Evolutionary conservation across 2,888 invertebrate species (phyloP).

Genomic region (Agrochola lychnidis): DNA sequence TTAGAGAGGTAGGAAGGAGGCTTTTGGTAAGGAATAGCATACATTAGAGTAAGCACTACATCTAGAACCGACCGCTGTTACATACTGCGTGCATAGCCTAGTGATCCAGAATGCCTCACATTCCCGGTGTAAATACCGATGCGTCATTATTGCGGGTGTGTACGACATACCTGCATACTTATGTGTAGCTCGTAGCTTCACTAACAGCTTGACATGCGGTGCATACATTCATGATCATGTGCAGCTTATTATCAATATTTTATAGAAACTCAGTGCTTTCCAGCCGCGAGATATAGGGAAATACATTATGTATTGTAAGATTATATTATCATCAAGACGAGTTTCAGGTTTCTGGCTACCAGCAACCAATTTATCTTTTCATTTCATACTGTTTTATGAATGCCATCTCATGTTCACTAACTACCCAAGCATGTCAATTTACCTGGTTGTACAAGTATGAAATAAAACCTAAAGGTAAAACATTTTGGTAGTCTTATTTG

Average conservation of each 20-base stretch:
- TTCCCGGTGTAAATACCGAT: constrained; percentile 56
- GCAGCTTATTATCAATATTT: not conserved
- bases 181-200: constrained; percentile 22
- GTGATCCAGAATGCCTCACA: constrained; percentile 47
- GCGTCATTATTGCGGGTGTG: constrained; percentile 37
- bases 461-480: constrained; percentile 3
- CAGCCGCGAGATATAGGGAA: too few species aligned
- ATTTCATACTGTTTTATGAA: not conserved
- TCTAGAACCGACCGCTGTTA: not conserved
- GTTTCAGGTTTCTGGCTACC: not conserved
- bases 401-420: not conserved
- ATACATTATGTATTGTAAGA: not conserved
- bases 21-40: not conserved
- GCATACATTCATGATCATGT: not conserved
- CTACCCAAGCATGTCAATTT: not conserved
- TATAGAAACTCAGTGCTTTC: too few species aligned
- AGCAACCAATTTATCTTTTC: not conserved
- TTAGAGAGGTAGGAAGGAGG: too few species aligned
- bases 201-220: not conserved
- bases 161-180: constrained; percentile 31
- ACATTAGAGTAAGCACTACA: constrained; percentile 11
- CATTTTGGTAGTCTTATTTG: constrained; percentile 23
- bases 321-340: not conserved
- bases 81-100: constrained; percentile 6
- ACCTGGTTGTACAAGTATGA: not conserved